Evolutionary conservation across 2,113 vertebrate species (phyloP).

Genomic region (Anolis sagrei): DNA sequence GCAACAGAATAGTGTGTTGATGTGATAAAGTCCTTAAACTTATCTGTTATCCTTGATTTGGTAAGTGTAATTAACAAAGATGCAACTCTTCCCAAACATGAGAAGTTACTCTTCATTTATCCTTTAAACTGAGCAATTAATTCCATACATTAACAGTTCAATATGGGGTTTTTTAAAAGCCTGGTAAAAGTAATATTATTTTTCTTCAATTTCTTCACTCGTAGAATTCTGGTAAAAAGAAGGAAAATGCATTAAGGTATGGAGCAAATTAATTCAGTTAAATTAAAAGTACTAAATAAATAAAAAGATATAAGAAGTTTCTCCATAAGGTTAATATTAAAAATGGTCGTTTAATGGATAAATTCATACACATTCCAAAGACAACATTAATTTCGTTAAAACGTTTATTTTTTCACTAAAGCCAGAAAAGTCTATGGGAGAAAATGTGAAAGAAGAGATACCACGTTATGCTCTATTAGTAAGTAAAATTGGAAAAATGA

Average conservation of each 20-base stretch:
- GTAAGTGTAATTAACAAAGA: too few relatives aligned
- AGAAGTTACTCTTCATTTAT: too few relatives aligned
- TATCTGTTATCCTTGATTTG: too few relatives aligned
- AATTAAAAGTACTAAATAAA: not conserved
- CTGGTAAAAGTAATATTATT: too few relatives aligned
- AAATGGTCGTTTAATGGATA: slow-evolving; percentile 21
- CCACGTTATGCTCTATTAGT: not conserved
- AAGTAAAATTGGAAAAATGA: not conserved
- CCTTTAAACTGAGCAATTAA: too few relatives aligned
- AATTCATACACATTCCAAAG: slow-evolving; percentile 44
- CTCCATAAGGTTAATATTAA: not conserved
- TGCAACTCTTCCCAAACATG: too few relatives aligned
- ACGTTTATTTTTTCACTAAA: slow-evolving; percentile 46
- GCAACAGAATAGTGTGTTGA: too few relatives aligned
- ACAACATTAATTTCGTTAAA: slow-evolving; percentile 50
- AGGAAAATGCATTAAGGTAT: not conserved
- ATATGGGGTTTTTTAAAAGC: too few relatives aligned
- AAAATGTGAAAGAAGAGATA: slow-evolving; percentile 43
- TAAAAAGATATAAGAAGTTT: not conserved
- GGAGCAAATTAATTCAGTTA: not conserved
- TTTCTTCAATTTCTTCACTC: too few relatives aligned
- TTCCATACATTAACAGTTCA: too few relatives aligned
- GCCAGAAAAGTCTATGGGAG: slow-evolving; percentile 43
- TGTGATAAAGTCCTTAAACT: too few relatives aligned
- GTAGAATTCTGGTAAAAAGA: not conserved